Evolutionary conservation across 1,140 invertebrate genomes (phyloP), one percentile per base, ranked within the genome.

Genomic region (Zaprionus ghesquierei): DNA sequence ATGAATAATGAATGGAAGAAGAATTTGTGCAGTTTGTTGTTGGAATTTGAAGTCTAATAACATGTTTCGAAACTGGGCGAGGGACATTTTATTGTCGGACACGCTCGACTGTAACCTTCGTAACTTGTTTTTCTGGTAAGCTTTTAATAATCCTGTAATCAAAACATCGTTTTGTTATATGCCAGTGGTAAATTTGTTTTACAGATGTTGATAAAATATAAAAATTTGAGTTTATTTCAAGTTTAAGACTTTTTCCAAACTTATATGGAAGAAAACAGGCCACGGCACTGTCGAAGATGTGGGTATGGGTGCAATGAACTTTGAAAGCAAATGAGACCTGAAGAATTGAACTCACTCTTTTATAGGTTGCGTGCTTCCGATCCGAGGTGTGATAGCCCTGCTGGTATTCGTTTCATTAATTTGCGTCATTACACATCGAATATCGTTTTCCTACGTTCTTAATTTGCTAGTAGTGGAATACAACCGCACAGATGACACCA

Each of bases 391-490:
- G n/a, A 38, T 15, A 6, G 35, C 6, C 5, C 35, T 38, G 6
- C 6, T 38, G 2, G n/a, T n/a, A 15, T 38, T 38, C 35, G n/a
- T 38, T 38, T 5, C 0, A 15, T 38, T 38, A 15, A n/a, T 6
- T 6, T 5, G n/a, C 2, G 0, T 1, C 0, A 2, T 8, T 6
- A 2, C 35, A 15, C 2, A 8, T 2, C 35, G 35, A 38, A 2
- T 38, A 8, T 15, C 35, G 13, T n/a, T 38, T 2, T 0, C 35
- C 0, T 38, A 15, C n/a, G n/a, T 6, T 6, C 0, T 38, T 2
- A 38, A 13, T 35, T 1, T 6, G 0, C n/a, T 38, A 6, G 2
- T 0, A 0, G 2, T 2, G 0, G 0, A 5, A 2, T 2, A 0
- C 5, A 38, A 38, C 13, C 5, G 6, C 4, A 38, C 35, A 0